Conservation (phyloP, 2,113 vertebrate genomes). For the Otis tarda region DNA sequence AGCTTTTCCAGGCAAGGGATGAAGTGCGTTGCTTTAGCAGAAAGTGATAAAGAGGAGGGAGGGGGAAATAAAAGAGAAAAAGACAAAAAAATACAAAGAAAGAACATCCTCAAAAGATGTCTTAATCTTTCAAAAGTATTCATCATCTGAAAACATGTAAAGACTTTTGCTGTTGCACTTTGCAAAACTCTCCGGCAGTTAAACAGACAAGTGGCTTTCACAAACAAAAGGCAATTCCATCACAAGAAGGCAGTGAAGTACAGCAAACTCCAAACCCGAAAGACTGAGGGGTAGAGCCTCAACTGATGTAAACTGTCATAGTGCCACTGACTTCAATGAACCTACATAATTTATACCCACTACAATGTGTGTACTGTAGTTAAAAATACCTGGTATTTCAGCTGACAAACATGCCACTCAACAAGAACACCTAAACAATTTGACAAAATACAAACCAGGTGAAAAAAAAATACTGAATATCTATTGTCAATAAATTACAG, state of each 20-base stretch:
- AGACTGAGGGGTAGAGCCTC: neutral
- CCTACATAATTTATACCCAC: neutral
- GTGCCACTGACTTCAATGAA: neutral
- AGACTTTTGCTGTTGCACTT: neutral
- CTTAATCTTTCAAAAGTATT: neutral
- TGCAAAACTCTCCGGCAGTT: neutral
- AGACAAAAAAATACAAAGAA: conserved; percentile 62
- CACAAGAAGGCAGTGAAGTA: neutral
- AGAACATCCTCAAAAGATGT: conserved; percentile 36
- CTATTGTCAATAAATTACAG: neutral
- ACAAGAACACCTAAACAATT: conserved; percentile 39
- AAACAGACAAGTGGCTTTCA: neutral
- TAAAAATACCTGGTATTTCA: conserved; percentile 26
- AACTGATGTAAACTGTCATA: neutral
- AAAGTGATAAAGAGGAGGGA: conserved; percentile 51
- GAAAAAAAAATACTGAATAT: neutral
- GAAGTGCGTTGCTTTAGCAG: conserved; percentile 69
- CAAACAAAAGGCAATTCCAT: neutral
- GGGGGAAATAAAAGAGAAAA: conserved; percentile 49
- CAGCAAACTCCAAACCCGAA: neutral
- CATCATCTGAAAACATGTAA: neutral
- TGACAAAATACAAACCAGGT: conserved; percentile 27
- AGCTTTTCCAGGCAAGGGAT: conserved; percentile 64
- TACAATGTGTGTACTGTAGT: neutral
- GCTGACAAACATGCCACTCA: conserved; percentile 44